Evolutionary conservation across 2,888 invertebrate genomes (phyloP), one percentile per base, ranked within the genome.

Genomic region (Xestia ashworthii): DNA sequence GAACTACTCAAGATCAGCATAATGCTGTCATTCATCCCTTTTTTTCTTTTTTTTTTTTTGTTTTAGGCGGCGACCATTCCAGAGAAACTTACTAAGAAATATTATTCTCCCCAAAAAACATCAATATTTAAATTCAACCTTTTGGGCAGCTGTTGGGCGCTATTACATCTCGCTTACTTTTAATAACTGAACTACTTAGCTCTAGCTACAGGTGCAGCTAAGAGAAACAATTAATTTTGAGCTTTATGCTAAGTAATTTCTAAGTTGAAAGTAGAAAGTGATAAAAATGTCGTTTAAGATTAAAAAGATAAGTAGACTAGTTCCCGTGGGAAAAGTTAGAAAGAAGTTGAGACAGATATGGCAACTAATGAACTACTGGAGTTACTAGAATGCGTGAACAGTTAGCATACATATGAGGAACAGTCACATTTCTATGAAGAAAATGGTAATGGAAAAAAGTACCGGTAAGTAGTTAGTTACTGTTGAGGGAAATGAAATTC

Each of bases 171-270:
- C 62, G 50, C 60, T 84, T 71, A 82, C 62, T 74, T 81, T 77
- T 74, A 66, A 84, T 71, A 70, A 82, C 48, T 72, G 25, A 46
- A 64, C 25, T 46, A 74, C 44, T 78, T 73, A 65, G 64, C 53
- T 71, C 53, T 74, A 70, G 74, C 48, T 67, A 71, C 86, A 83
- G 85, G 87, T 86, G 86, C 80, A 78, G 70, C 74, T 82, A 82
- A 82, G 78, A 80, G 70, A 87, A 82, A 78, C 62, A 75, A 86
- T 86, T 85, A 78, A 80, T 86, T 77, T 64, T 65, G 22, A 38
- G 66, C 70, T 83, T 86, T 55, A 74, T 72, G 70, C 73, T 69
- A 64, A 75, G 74, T 77, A 50, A 72, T 75, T 75, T 72, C 50
- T 74, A 70, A 85, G 85, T 64, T 78, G 62, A 72, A 65, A 65